phyloP scores from a whole-genome alignment of 2,797 vertebrate species.

The Oreochromis grahami region DNA sequence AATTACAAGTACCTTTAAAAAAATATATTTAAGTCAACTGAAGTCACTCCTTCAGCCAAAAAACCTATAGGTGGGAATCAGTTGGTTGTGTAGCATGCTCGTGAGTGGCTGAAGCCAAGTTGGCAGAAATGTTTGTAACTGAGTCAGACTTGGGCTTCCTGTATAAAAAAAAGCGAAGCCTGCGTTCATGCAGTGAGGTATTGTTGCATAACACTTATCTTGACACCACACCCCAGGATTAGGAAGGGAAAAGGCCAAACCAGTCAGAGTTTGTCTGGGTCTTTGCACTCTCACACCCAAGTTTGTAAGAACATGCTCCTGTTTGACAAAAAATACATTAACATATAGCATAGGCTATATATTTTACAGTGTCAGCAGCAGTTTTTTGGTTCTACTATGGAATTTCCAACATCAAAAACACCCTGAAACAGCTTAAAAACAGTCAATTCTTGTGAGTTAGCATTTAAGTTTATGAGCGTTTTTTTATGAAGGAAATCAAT shows the following conservation, averaged over 20 bases:
- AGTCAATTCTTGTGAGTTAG: background rate
- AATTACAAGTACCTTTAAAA: background rate
- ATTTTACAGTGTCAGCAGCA: background rate
- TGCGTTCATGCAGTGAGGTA: constrained; percentile 61
- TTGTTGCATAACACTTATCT: constrained; percentile 73
- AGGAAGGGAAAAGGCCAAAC: constrained; percentile 43
- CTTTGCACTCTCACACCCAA: background rate
- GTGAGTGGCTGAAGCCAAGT: constrained; percentile 40
- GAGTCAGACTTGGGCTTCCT: constrained; percentile 69
- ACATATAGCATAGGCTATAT: background rate
- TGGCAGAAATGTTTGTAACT: constrained; percentile 52
- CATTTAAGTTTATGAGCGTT: constrained; percentile 6
- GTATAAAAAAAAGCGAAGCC: constrained; percentile 58
- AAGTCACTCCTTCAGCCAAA: background rate
- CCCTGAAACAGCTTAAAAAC: background rate
- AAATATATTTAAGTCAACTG: background rate
- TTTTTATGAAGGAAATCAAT: constrained; percentile 54
- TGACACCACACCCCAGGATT: constrained; percentile 65
- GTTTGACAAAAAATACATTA: background rate
- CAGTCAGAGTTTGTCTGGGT: constrained; percentile 52
- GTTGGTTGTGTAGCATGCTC: constrained; percentile 46
- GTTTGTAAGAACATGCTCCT: constrained; percentile 2
- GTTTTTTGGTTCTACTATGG: background rate
- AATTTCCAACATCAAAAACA: constrained; percentile 17
- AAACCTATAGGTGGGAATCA: constrained; percentile 12